Evolutionary conservation across 2,797 vertebrate genomes (phyloP), one percentile per base, ranked within the genome.

Genomic region (Gymnoscopelus microlampas): DNA sequence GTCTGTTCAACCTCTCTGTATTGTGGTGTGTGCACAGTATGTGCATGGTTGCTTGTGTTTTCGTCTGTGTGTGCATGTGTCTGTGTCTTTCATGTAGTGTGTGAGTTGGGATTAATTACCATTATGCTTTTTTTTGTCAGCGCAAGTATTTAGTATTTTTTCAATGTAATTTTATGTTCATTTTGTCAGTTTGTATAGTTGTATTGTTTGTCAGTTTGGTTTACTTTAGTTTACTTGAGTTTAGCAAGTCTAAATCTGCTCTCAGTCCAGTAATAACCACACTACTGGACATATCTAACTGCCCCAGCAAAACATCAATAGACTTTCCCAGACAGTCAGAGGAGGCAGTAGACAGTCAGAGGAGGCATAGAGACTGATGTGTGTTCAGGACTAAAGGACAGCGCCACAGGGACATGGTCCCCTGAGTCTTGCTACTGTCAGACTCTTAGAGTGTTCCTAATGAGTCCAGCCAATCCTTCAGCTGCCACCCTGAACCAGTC

Each of bases 401-500:
- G 60, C 71, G 58, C 50, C 13, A 23, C 32, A 32, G 64, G 29
- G 65, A 14, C 14, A 48, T 58, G 48, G 15, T 76, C 76, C 64
- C 74, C 10, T 1, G 67, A 73, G 78, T 66, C 75, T 54, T 11
- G 24, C 39, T 47, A 39, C 77, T 83, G 81, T 79, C 84, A 81
- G 68, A 58, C 8, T 15, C 70, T 69, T 68, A 82, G 74, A 63
- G 56, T 71, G 63, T 68, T 13, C 8, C 76, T 84, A 80, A 88
- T 87, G 75, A 85, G 64, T 76, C 64, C 70, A 61, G 74, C 80
- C 73, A 62, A 73, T 78, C 79, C 76, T 76, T 71, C 49, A 13
- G 70, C 58, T 74, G 71, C 71, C 68, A 76, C 81, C 79, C 79
- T 81, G 78, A 74, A 72, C 82, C 54, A 64, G 72, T 78, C 74